Evolutionary conservation across 1,140 invertebrate genomes (phyloP).

Genomic region (Ceratoteleas bidentatus): DNA sequence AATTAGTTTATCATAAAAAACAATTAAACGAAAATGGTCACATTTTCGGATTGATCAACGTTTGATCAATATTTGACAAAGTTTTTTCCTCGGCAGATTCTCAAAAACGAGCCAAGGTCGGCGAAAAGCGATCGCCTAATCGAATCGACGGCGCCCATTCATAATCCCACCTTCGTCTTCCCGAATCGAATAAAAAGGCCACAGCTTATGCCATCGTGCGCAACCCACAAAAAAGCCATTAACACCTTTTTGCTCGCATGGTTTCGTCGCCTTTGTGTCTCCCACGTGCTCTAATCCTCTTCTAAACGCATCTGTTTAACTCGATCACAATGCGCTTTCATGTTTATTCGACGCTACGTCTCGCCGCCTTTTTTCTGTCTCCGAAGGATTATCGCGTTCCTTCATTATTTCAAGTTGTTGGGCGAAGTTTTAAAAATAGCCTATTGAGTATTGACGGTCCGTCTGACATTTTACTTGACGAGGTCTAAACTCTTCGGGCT

Average conservation of each 20-base stretch:
- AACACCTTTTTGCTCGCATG: slow-evolving; percentile 31
- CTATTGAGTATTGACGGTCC: no score
- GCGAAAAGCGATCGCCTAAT: slow-evolving; percentile 6
- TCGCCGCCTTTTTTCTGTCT: neutral
- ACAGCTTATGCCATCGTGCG: slow-evolving; percentile 5
- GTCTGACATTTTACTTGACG: no score
- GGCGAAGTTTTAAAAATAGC: no score
- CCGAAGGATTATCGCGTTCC: neutral
- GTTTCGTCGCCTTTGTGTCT: slow-evolving; percentile 27
- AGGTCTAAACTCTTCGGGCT: no score
- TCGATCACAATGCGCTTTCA: slow-evolving; percentile 4
- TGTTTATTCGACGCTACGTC: slow-evolving; percentile 5
- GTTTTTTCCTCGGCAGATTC: no score
- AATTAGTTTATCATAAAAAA: no score
- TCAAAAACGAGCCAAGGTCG: slow-evolving; percentile 6
- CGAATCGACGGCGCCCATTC: slow-evolving; percentile 29
- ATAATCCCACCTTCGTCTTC: slow-evolving; percentile 12
- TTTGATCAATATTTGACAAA: no score
- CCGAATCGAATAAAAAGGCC: slow-evolving; percentile 12
- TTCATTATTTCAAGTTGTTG: neutral
- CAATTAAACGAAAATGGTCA: no score
- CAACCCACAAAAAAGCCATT: slow-evolving; percentile 37
- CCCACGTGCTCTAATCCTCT: slow-evolving; percentile 19
- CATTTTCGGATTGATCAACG: no score
- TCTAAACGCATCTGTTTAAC: slow-evolving; percentile 7